Conservation (phyloP, 2,113 vertebrate species). For the Nansenia antarctica region DNA sequence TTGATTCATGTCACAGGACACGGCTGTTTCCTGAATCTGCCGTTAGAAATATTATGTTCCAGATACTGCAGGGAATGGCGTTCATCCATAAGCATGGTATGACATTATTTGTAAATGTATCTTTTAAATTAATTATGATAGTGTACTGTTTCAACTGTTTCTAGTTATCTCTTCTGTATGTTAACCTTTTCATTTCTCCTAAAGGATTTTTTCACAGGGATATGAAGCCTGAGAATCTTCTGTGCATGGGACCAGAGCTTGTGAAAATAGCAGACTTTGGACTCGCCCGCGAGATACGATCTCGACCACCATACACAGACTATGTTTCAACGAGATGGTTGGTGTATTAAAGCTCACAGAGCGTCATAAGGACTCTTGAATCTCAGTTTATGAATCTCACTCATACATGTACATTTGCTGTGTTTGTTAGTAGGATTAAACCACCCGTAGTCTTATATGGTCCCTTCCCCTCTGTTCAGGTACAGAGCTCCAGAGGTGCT, state of each 20-base stretch:
- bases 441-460: no score
- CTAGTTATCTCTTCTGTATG: background rate
- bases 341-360: no score
- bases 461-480: conserved; percentile 68
- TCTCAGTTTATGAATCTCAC: no score
- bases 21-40: conserved; percentile 96
- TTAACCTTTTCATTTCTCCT: background rate
- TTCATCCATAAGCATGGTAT: conserved; percentile 98
- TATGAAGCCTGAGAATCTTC: conserved; percentile 97
- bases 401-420: no score
- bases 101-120: conserved; percentile 2
- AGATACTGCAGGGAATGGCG: conserved; percentile 94
- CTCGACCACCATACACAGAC: conserved; percentile 95
- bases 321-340: conserved; percentile 97
- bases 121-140: background rate
- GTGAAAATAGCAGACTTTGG: conserved; percentile 99
- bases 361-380: no score
- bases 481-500: conserved; percentile 96
- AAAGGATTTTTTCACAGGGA: conserved; percentile 96
- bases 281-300: conserved; percentile 91
- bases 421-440: no score
- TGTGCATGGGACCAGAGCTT: conserved; percentile 97
- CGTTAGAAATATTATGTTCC: conserved; percentile 98
- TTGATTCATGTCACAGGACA: conserved; percentile 78
- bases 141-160: background rate